Base-by-base conservation (phyloP, 2,113 vertebrate species). In the Peromyscus leucopus region DNA sequence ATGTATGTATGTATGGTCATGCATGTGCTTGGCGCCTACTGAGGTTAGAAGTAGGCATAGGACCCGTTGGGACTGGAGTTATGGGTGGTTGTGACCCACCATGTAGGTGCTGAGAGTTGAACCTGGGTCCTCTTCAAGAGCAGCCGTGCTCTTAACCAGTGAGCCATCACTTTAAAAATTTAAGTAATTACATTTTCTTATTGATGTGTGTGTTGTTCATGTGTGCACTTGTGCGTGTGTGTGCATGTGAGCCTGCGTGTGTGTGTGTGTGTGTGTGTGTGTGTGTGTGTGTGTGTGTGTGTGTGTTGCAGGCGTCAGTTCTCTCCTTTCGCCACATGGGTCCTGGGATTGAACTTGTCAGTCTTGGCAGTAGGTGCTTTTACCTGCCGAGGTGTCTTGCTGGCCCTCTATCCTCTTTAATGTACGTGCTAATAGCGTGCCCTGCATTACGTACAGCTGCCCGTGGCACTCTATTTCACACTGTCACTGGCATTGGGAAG, bases 371-470 rank as follows among this genome's bases (percentile, higher is more conserved):
- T 15, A 24, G 42, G n/a, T 4, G 8, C 3, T 24, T 63, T 84
- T 42, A 42, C 57, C 33, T 24, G 17, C 21, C 1, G 11, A 59
- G 80, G 55, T 8, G 1, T 46, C 59, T 46, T 65, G 26, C 15
- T 10, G 39, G 26, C 26, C n/a, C 13, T 85, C 28, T 31, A 39
- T 33, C 59, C 9, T 65, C 26, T 63, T 85, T 42, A 85, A 59
- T 92, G 79, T 75, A 88, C 67, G 83, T n/a, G 22, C 84, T 88
- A 84, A 51, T 95, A 71, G 71, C 24, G 11, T 90, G 36, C 63
- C 63, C 48, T 69, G 46, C 76, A 67, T 55, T 90, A 69, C 24
- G 69, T 51, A n/a, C 42, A 79, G 21, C 39, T 31, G 9, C 61
- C 31, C 69, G n/a, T 57, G 63, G 11, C 7, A 57, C 79, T 19